A percentile compares a stretch with the other conserved stretches of the same genome.
These are phyloP conservation scores for Pangasianodon hypophthalmus DNA, from an alignment of 2,113 vertebrate genomes.

Conservation along the genomic window DNA sequence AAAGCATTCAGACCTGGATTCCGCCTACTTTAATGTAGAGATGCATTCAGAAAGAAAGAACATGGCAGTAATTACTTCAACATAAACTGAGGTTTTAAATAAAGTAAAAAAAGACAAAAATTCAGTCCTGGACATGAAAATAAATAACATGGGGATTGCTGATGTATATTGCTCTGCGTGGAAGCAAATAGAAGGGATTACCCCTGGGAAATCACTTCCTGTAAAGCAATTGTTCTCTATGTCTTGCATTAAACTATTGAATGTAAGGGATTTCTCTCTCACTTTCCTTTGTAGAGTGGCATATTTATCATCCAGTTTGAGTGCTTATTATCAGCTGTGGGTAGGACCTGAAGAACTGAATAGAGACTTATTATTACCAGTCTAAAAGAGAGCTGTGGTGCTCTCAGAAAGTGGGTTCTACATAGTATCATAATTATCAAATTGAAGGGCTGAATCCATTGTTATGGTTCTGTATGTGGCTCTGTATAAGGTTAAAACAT, in stretches of 20 bases:
- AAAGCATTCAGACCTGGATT: neutral
- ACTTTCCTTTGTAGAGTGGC: neutral
- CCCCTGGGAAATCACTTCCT: neutral
- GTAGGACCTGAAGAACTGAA: neutral
- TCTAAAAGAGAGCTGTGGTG: neutral
- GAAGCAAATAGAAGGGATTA: neutral
- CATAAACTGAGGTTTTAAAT: neutral
- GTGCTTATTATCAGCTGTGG: neutral
- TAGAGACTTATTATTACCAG: neutral
- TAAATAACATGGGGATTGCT: neutral
- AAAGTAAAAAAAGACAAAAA: neutral
- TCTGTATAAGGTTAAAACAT: neutral
- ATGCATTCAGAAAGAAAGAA: neutral
- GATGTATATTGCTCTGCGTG: neutral
- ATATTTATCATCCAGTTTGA: neutral
- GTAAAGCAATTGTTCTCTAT: neutral
- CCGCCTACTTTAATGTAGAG: neutral
- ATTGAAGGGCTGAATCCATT: neutral
- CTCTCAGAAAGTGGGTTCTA: neutral
- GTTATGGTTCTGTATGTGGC: neutral
- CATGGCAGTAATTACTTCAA: neutral
- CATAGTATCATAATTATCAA: neutral
- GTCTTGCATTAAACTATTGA: neutral
- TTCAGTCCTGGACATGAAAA: neutral
- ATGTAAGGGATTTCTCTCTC: neutral